Evolutionary conservation across 2,797 vertebrate species (phyloP).

Genomic region (Acipenser oxyrinchus): DNA sequence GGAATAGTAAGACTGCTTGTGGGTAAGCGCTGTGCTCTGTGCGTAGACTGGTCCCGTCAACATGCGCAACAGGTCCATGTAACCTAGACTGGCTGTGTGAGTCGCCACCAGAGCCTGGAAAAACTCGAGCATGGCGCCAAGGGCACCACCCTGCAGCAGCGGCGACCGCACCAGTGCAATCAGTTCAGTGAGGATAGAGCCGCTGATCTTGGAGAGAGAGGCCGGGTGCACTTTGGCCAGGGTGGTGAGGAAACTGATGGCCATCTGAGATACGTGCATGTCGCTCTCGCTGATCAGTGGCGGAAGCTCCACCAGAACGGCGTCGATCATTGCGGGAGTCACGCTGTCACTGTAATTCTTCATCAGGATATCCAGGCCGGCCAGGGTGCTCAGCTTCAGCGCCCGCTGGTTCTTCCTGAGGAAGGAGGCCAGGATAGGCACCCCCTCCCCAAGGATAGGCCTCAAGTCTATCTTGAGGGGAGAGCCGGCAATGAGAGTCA

Average conservation of each 20-base stretch:
- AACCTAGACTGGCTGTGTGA: conserved; percentile 81
- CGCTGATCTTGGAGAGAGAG: conserved; percentile 89
- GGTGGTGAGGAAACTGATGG: conserved; percentile 93
- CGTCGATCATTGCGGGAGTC: conserved; percentile 93
- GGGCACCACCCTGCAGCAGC: conserved; percentile 90
- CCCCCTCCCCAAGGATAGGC: conserved; percentile 84
- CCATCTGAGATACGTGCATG: conserved; percentile 99
- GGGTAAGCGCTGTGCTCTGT: conserved; percentile 84
- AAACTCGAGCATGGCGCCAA: conserved; percentile 95
- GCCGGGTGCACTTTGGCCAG: conserved; percentile 93
- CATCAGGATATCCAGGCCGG: conserved; percentile 90
- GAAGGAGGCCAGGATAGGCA: conserved; percentile 96
- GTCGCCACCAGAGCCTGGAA: conserved; percentile 91
- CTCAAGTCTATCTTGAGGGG: conserved; percentile 88
- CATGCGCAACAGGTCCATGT: conserved; percentile 97
- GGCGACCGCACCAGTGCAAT: conserved; percentile 90
- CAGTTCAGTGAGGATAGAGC: conserved; percentile 89
- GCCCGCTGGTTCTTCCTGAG: conserved; percentile 95
- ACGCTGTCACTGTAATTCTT: conserved; percentile 84
- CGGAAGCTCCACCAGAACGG: conserved; percentile 90
- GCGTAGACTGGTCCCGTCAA: conserved; percentile 92
- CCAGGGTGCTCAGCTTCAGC: conserved; percentile 89
- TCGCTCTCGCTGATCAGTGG: conserved; percentile 95
- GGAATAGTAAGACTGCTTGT: conserved; percentile 98
- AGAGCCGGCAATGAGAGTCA: conserved; percentile 91